Evolutionary conservation across 2,797 vertebrate species (phyloP).

Genomic region (Rhinatrema bivittatum): DNA sequence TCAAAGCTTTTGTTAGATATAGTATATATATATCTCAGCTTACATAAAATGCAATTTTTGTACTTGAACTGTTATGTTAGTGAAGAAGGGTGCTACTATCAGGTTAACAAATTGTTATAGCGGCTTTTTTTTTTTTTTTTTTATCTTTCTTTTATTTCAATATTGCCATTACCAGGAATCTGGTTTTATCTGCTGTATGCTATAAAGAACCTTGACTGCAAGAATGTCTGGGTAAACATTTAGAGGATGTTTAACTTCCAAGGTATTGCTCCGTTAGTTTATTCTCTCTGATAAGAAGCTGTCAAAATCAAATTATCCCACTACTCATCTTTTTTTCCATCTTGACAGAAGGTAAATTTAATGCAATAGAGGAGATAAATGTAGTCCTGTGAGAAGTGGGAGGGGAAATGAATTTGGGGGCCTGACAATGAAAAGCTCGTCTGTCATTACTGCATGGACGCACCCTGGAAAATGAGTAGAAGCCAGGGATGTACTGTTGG

Average conservation of each 20-base stretch:
- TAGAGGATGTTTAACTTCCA: conserved; percentile 23
- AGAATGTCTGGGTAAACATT: conserved; percentile 13
- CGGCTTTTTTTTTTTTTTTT: too few species aligned
- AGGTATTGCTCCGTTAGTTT: conserved; percentile 1
- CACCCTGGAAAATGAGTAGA: conserved; percentile 14
- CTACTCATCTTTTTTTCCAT: conserved; percentile 30
- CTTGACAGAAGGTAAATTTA: conserved; percentile 37
- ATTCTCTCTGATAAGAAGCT: conserved; percentile 25
- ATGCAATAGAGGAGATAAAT: conserved; percentile 46
- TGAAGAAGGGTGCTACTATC: too few species aligned
- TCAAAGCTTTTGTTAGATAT: too few species aligned
- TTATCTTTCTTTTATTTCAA: not conserved
- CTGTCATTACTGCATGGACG: conserved; percentile 33
- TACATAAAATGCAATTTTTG: too few species aligned
- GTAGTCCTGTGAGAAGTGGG: conserved; percentile 25
- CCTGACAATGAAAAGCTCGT: conserved; percentile 44
- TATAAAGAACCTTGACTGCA: conserved; percentile 2
- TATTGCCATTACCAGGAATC: not conserved
- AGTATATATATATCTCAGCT: too few species aligned
- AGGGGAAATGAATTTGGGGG: conserved; percentile 50
- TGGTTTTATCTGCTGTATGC: not conserved
- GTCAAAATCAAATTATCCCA: conserved; percentile 35
- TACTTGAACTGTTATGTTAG: too few species aligned
- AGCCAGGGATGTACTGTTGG: conserved; percentile 35
- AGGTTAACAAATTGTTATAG: too few species aligned